phyloP scores from a whole-genome alignment of 2,113 vertebrate species.

The Odontophorus gujanensis region DNA sequence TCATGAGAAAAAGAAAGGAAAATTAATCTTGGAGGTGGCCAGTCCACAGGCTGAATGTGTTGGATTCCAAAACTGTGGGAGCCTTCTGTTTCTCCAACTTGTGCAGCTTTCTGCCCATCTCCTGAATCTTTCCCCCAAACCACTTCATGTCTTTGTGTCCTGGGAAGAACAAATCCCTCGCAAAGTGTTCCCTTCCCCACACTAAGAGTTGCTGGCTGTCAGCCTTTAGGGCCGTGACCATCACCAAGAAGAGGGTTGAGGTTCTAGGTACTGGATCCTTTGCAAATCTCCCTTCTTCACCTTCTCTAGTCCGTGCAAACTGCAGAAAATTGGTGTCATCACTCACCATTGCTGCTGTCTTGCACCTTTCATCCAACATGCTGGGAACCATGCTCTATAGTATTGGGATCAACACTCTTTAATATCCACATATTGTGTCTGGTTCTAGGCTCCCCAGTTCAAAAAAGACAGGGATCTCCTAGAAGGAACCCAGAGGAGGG shows the following conservation, averaged over 20 bases:
- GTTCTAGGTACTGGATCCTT: not conserved
- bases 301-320: not conserved
- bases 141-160: not conserved
- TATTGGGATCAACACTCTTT: no score
- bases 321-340: not conserved
- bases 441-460: no score
- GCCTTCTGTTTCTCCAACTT: not conserved
- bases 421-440: no score
- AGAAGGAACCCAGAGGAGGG: no score
- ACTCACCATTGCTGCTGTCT: not conserved
- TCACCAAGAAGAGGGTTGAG: not conserved
- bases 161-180: not conserved
- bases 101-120: rapidly evolving
- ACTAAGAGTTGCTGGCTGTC: not conserved
- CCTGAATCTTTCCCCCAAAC: rapidly evolving
- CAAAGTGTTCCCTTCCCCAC: not conserved
- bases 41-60: not conserved
- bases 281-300: not conserved
- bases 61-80: not conserved
- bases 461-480: no score
- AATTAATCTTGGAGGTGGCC: not conserved
- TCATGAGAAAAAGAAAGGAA: not conserved
- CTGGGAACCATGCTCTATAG: not conserved
- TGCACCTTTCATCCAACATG: not conserved
- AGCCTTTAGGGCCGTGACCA: not conserved